Conservation (phyloP, 2,888 invertebrate genomes). For the Lepidocyrtoides sp. region DNA sequence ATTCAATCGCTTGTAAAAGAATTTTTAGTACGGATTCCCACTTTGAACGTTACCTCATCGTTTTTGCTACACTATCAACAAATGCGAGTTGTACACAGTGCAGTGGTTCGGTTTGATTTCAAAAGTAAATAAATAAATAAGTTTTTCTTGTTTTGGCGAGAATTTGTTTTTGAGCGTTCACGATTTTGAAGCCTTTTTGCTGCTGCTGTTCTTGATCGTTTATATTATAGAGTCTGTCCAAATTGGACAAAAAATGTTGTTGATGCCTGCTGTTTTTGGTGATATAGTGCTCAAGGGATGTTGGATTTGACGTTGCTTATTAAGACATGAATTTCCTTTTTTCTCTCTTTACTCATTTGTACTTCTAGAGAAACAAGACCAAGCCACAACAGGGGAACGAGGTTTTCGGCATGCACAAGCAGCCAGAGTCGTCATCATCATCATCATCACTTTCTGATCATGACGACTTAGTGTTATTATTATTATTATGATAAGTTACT, state of each 20-base stretch:
- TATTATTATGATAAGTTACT: slow-evolving; percentile 39
- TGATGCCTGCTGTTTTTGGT: slow-evolving; percentile 65
- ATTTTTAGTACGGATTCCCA: neutral
- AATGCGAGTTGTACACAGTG: neutral
- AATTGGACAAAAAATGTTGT: slow-evolving; percentile 41
- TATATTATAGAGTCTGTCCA: slow-evolving; percentile 21
- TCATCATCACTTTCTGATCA: neutral
- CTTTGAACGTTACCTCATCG: neutral
- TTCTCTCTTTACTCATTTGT: slow-evolving; percentile 36
- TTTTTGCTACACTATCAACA: neutral
- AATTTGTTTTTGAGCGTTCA: slow-evolving; percentile 50
- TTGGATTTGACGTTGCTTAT: slow-evolving; percentile 57
- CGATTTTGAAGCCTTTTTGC: slow-evolving; percentile 1
- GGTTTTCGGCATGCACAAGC: neutral
- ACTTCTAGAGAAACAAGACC: slow-evolving; percentile 8
- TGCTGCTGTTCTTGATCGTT: slow-evolving; percentile 31
- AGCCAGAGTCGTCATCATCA: neutral
- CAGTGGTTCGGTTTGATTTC: slow-evolving; percentile 17
- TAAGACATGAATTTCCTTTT: slow-evolving; percentile 68
- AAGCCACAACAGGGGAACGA: slow-evolving; percentile 7
- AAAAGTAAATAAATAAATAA: slow-evolving; percentile 9
- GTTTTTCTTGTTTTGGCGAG: slow-evolving; percentile 23
- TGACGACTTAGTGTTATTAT: too few species aligned
- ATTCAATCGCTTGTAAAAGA: neutral
- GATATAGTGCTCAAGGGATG: slow-evolving; percentile 61